Conservation (phyloP, 2,113 vertebrate genomes). For the Lipotes vexillifer region DNA sequence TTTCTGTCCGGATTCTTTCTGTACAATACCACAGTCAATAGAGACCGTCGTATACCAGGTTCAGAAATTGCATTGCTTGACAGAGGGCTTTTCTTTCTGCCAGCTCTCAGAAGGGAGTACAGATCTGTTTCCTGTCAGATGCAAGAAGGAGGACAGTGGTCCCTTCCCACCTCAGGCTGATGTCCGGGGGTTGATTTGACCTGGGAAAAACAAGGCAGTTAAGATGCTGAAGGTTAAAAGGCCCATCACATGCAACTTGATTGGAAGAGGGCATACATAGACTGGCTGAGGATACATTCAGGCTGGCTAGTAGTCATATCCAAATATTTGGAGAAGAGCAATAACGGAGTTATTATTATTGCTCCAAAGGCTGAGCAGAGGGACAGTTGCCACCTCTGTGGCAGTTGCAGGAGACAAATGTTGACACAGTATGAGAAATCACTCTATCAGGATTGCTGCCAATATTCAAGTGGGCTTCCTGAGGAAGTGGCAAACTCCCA, state of each 20-base stretch:
- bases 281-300: neutral
- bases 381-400: neutral
- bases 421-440: neutral
- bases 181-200: neutral
- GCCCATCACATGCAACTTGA: neutral
- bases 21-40: conserved; percentile 33
- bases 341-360: neutral
- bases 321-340: neutral
- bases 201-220: neutral
- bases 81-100: neutral
- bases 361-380: neutral
- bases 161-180: neutral
- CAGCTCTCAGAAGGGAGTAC: neutral
- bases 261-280: neutral
- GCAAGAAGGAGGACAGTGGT: neutral
- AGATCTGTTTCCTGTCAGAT: neutral
- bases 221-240: neutral
- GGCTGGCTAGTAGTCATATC: neutral
- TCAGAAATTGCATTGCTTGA: neutral
- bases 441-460: neutral
- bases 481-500: neutral
- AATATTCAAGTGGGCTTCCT: neutral
- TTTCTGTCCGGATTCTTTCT: conserved; percentile 37
- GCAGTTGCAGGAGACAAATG: neutral
- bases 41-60: neutral